These are phyloP conservation scores for Epinephelus coioides DNA, from an alignment of 2,797 vertebrate genomes.

Conservation along the genomic window DNA sequence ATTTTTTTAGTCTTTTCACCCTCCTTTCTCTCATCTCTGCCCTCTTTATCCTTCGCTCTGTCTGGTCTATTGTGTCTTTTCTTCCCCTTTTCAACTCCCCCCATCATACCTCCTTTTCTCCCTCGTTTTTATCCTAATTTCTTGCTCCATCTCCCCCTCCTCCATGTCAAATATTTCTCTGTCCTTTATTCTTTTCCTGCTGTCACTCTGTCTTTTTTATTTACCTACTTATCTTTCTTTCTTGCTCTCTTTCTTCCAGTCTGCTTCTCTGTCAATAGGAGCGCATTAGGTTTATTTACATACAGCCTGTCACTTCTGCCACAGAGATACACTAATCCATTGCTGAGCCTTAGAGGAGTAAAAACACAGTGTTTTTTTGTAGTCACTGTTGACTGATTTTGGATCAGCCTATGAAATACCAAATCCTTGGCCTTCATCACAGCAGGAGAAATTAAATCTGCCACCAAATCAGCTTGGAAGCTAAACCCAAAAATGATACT, in stretches of 20 bases:
- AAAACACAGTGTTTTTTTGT: constrained; percentile 51
- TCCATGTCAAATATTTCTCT: constrained; percentile 20
- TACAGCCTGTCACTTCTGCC: constrained; percentile 61
- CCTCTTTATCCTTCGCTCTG: constrained; percentile 46
- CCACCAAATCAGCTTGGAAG: constrained; percentile 45
- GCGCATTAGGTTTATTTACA: constrained; percentile 59
- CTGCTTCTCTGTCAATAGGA: constrained; percentile 43
- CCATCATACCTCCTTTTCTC: constrained; percentile 4
- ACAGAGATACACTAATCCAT: constrained; percentile 57
- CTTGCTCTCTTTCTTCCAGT: constrained; percentile 3
- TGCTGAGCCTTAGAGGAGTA: constrained; percentile 49
- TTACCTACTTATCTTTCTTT: constrained; percentile 32
- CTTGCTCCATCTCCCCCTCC: constrained; percentile 18
- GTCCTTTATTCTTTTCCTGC: constrained; percentile 1
- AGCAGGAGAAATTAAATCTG: constrained; percentile 59
- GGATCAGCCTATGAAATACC: constrained; percentile 46
- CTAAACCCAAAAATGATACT: constrained; percentile 9
- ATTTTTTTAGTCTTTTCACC: constrained; percentile 51
- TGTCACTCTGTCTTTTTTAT: constrained; percentile 23
- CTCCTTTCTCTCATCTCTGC: constrained; percentile 37
- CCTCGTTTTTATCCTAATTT: constrained; percentile 21
- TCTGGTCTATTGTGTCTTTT: constrained; percentile 28
- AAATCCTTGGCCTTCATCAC: constrained; percentile 52
- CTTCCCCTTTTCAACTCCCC: constrained; percentile 6
- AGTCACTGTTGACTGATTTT: constrained; percentile 52